Conservation (phyloP, 2,113 vertebrate species). For the Gorsachius goisagi region DNA sequence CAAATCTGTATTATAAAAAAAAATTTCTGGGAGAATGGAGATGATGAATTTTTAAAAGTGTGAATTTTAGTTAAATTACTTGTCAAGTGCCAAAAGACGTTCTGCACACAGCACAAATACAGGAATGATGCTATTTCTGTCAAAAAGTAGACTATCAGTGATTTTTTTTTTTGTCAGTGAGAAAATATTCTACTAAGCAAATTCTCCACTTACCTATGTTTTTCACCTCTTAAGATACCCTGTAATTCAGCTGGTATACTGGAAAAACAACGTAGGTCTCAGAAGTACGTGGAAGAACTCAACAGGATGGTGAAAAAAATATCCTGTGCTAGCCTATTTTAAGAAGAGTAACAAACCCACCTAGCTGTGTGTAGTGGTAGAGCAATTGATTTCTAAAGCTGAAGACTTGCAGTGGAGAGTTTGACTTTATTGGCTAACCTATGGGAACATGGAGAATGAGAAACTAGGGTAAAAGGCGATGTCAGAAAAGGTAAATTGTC, state of each 20-base stretch:
- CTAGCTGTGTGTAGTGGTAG: not conserved
- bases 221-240: not conserved
- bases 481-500: not conserved
- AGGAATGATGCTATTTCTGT: not conserved
- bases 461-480: not conserved
- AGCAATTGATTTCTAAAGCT: not conserved
- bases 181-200: not conserved
- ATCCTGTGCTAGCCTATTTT: not conserved
- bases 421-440: not conserved
- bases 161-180: not conserved
- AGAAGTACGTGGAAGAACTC: not conserved
- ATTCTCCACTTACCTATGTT: not conserved
- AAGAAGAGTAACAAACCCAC: not conserved
- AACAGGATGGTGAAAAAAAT: not conserved
- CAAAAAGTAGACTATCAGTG: not conserved
- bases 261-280: not conserved
- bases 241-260: not conserved
- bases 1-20: not conserved
- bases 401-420: not conserved
- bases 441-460: not conserved
- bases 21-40: not conserved
- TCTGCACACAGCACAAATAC: not conserved
- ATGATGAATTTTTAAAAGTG: not conserved
- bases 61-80: not conserved
- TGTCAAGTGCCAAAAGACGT: not conserved